Base-by-base conservation (phyloP, 23 tunicate genomes). In the Trididemnum nubilum region DNA sequence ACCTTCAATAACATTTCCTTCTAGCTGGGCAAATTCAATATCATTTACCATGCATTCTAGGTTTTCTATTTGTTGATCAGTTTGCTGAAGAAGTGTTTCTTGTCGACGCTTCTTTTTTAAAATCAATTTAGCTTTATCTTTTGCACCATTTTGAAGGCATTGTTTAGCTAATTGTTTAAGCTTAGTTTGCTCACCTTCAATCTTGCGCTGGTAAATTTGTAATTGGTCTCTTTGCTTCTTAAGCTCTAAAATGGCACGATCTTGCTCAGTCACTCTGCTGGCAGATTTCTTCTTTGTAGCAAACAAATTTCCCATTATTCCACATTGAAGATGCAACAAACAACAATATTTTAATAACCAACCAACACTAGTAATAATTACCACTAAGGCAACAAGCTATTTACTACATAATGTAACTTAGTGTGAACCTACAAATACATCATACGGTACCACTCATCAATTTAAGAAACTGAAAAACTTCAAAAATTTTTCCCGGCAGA, bases 21-120 rank as follows among this genome's bases (percentile, higher is more conserved):
- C 93, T 84, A 88, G 75, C 65, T 93, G 98, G 1, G 98, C 98
- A 83, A 87, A 87, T 73, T 93, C 98, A 39, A 93, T 93, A 64
- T 88, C 93, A 52, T 87, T 88, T 15, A 85, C 98, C 86, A 93
- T 78, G 1, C 72, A 57, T 84, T 93, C 93, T 51, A 93, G 29
- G 59, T 93, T 93, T 18, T 87, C 92, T 35, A 93, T 84, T 49
- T 93, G 98, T 66, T 84, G 87, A 9, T 81, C 98, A 0, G 98
- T 93, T 60, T 88, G 92, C 34, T 83, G 88, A 39, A 90, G 35
- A 49, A 93, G 49, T 21, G 84, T 76, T 69, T 87, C 98, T 64
- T 93, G 98, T 33, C 98, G 65, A 28, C 78, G 80, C 44, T 93
- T 93, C 85, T 93, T 93, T 36, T 87, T 93, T 66, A 93, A 67